A percentile compares a stretch with the other conserved stretches of the same genome.
phyloP scores from a whole-genome alignment of 1,140 invertebrate genomes.

The Dendrolimus punctatus region DNA sequence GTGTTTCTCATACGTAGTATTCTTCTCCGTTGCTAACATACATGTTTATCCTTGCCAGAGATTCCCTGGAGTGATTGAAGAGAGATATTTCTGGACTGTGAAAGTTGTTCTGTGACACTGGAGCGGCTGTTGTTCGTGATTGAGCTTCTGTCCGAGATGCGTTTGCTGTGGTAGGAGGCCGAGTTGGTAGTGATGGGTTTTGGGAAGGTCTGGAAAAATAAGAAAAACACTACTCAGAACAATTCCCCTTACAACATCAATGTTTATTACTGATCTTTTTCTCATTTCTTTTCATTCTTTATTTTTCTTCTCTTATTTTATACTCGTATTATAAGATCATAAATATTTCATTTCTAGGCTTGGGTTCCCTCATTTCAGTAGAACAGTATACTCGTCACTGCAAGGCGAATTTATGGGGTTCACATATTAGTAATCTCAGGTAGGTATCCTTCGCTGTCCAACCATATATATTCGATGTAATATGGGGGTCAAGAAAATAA shows the following conservation, averaged over 20 bases:
- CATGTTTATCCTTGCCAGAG: conserved; percentile 45
- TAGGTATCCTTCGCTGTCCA: no score
- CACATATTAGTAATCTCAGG: no score
- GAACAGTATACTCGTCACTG: no score
- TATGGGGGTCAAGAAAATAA: no score
- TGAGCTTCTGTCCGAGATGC: conserved; percentile 12
- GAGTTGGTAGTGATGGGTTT: conserved; percentile 12
- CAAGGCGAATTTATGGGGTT: no score
- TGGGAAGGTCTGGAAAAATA: conserved; percentile 20
- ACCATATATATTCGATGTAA: no score
- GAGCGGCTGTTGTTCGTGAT: conserved; percentile 6
- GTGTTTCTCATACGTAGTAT: neutral
- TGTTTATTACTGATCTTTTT: neutral
- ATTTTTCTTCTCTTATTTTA: no score
- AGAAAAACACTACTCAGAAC: neutral
- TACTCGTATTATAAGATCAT: no score
- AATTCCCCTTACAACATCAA: neutral
- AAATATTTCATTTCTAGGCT: no score
- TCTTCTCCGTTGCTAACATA: conserved; percentile 14
- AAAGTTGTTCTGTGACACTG: conserved; percentile 22
- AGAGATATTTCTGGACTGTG: conserved; percentile 42
- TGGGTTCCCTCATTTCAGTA: no score
- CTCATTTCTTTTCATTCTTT: no score
- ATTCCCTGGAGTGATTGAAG: conserved; percentile 56
- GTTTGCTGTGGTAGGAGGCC: conserved; percentile 12